Evolutionary conservation across 2,888 invertebrate species (phyloP), one percentile per base, ranked within the genome.

Genomic region (Sphaerophoria taeniata): DNA sequence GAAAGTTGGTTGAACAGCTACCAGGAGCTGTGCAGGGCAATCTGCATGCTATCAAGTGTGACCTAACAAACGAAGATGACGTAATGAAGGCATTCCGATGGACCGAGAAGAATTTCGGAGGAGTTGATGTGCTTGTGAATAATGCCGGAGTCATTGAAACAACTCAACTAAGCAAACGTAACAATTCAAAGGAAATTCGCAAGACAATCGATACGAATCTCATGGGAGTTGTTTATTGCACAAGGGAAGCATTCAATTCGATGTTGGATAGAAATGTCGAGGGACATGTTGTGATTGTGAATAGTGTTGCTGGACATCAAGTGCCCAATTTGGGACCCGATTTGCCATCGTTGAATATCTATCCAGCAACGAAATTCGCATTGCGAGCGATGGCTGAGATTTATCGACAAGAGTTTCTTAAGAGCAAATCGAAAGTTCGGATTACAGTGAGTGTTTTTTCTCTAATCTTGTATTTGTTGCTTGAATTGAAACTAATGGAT

Each of bases 81-180:
- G 93, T 95, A 36, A 73, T 93, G 51, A 89, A 91, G 4, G 93
- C 93, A 39, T 95, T 95, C 88, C 88, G 90, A n/a, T 93, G 92
- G 91, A 92, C 93, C 14, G 91, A 93, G 14, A 88, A 90, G 0
- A 89, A 93, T 11, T 88, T 94, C 2, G 94, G 94, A 0, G 93
- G 93, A 0, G 92, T 94, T n/a, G 93, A 94, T 88, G 92, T 95
- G 3, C 91, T 94, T 69, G 90, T 95, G 12, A 95, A 94, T 89
- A 94, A 94, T 89, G 95, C 95, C 16, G 95, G 93, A 11, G 89
- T 94, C 11, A 89, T 91, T 31, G 89, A 89, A n/a, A 88, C 88
- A 34, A 88, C 90, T 0, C 89, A 90, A 75, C 82, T 92, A 7
- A 89, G 89, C 36, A 87, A 88, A 31, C 85, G 76, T 3, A 61